These are phyloP conservation scores for Lates calcarifer DNA, from an alignment of 2,113 vertebrate genomes.

Conservation along the genomic window DNA sequence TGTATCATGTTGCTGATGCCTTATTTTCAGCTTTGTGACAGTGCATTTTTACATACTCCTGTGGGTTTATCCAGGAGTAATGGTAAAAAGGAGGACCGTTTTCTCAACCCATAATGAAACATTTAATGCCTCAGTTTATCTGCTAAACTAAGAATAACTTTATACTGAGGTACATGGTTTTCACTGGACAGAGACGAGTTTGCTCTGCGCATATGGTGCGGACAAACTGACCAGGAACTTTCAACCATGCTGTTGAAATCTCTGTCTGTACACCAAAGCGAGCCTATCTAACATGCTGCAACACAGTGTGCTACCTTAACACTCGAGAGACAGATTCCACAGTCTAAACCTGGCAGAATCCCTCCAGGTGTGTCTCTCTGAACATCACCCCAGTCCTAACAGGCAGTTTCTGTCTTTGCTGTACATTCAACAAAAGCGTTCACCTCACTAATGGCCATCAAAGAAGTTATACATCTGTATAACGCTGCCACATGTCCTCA, in stretches of 20 bases:
- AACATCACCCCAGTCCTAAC: conserved; percentile 16
- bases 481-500: conserved; percentile 18
- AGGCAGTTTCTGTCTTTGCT: conserved; percentile 13
- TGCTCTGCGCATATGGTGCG: background rate
- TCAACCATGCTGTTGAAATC: conserved; percentile 28
- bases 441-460: conserved; percentile 9
- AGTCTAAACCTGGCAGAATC: background rate
- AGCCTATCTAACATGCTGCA: conserved; percentile 48
- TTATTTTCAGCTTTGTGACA: background rate
- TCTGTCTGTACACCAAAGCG: conserved; percentile 58
- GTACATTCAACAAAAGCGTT: conserved; percentile 6
- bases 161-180: background rate
- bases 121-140: conserved; percentile 9
- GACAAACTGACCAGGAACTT: conserved; percentile 12
- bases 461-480: background rate
- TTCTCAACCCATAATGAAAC: background rate
- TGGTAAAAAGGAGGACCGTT: background rate
- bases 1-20: background rate
- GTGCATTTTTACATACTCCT: background rate
- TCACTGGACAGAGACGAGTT: background rate
- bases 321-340: conserved; percentile 13
- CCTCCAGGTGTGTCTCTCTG: conserved; percentile 18
- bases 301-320: conserved; percentile 32
- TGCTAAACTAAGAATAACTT: background rate
- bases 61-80: background rate